Conservation (phyloP, 2,888 invertebrate genomes). For the Drosophila koepferae region DNA sequence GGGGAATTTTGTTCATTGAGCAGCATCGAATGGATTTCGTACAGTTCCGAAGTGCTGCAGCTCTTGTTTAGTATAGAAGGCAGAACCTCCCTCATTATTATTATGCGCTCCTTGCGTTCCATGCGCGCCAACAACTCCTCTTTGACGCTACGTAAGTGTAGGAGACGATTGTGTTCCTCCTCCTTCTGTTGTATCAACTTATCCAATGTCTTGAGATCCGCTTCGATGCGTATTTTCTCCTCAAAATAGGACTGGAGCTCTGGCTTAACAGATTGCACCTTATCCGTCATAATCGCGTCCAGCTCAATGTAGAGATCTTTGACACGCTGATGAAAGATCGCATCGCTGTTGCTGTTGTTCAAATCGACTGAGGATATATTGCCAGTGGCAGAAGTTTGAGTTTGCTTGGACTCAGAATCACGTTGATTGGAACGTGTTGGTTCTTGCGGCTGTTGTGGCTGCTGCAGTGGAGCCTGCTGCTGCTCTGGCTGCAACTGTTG, state of each 20-base stretch:
- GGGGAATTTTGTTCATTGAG: conserved; percentile 37
- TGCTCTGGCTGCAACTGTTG: background rate
- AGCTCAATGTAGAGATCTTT: conserved; percentile 70
- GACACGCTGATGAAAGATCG: conserved; percentile 75
- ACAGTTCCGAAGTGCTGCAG: conserved; percentile 50
- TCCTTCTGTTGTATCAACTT: conserved; percentile 93
- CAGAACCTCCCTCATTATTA: conserved; percentile 82
- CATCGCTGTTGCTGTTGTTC: conserved; percentile 59
- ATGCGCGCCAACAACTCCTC: conserved; percentile 92
- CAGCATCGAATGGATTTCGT: conserved; percentile 53
- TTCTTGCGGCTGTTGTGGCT: background rate
- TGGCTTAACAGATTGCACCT: conserved; percentile 87
- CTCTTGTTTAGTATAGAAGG: conserved; percentile 48
- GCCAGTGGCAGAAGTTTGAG: conserved; percentile 22
- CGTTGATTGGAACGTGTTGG: conserved; percentile 13
- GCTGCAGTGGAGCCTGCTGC: background rate
- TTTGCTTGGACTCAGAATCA: conserved; percentile 20
- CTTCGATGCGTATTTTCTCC: conserved; percentile 88
- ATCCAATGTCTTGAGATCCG: conserved; percentile 89
- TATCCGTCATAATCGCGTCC: conserved; percentile 68
- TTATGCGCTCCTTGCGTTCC: conserved; percentile 89
- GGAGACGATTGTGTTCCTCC: conserved; percentile 93
- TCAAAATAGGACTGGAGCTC: conserved; percentile 88
- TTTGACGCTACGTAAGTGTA: conserved; percentile 93
- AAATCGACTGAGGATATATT: conserved; percentile 42